Evolutionary conservation across 2,797 vertebrate genomes (phyloP).

Genomic region (Dendrocincla fuliginosa): DNA sequence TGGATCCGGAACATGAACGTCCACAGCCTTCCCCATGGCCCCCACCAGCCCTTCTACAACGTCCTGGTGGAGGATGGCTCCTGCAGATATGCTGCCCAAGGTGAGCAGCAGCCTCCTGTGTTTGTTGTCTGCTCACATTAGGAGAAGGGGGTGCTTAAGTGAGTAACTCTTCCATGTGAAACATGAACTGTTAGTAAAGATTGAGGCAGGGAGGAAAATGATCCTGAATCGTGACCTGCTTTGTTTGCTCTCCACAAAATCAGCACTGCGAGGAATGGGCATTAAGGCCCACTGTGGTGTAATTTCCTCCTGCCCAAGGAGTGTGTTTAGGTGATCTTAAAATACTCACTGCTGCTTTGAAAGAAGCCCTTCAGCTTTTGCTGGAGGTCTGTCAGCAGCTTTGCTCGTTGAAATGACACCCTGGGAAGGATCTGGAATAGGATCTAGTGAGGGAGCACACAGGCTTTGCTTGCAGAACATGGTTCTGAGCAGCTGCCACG

Average conservation of each 20-base stretch:
- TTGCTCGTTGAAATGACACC: neutral
- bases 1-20: conserved; percentile 98
- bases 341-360: neutral
- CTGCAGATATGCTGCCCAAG: conserved; percentile 94
- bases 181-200: neutral
- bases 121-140: too few species aligned
- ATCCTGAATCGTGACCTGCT: neutral
- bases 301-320: neutral
- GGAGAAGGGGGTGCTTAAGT: neutral
- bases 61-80: conserved; percentile 95
- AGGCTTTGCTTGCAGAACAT: neutral
- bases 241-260: neutral
- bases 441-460: neutral
- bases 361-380: neutral
- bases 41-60: conserved; percentile 96
- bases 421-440: neutral
- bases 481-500: neutral
- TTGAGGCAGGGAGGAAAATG: neutral
- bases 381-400: neutral
- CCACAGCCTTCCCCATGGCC: conserved; percentile 89
- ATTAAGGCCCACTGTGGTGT: neutral
- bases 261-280: neutral
- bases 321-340: neutral
- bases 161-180: neutral
- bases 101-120: conserved; percentile 64